phyloP scores from a whole-genome alignment of 2,113 vertebrate species.

The Perognathus longimembris region DNA sequence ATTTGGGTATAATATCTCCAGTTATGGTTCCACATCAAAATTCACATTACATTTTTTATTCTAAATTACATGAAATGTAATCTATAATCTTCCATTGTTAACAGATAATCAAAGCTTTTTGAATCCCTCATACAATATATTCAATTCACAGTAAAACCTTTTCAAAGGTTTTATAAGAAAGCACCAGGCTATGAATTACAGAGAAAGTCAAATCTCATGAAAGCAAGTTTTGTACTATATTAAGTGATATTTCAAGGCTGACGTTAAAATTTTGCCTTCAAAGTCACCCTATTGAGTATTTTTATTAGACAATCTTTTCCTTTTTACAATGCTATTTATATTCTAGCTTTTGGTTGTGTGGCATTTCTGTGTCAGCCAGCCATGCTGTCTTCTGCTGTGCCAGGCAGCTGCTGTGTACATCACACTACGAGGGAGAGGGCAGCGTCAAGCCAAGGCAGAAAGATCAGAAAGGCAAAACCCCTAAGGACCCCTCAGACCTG shows the following conservation, averaged over 20 bases:
- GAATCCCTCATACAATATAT: background rate
- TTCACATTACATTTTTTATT: constrained; percentile 13
- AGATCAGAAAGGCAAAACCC: constrained; percentile 32
- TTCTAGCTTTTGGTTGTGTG: background rate
- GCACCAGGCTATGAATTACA: constrained; percentile 52
- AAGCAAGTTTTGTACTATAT: constrained; percentile 58
- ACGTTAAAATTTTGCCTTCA: constrained; percentile 61
- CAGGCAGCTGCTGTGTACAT: background rate
- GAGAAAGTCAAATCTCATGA: constrained; percentile 61
- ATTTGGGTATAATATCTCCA: constrained; percentile 42
- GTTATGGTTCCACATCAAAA: constrained; percentile 22
- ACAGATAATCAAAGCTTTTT: constrained; percentile 51
- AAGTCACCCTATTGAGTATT: constrained; percentile 55
- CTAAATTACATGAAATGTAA: constrained; percentile 57
- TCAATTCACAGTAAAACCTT: constrained; percentile 11
- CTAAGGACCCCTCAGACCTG: constrained; percentile 37
- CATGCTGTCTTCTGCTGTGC: background rate
- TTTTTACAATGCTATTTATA: constrained; percentile 52
- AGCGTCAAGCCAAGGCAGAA: background rate
- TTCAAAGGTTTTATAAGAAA: constrained; percentile 65
- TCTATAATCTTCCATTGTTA: constrained; percentile 61
- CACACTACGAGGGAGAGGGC: background rate
- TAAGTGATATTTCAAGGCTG: constrained; percentile 59
- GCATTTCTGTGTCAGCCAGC: constrained; percentile 30
- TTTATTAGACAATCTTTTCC: constrained; percentile 66